Evolutionary conservation across 2,888 invertebrate species (phyloP).

Genomic region (Crioceris asparagi): DNA sequence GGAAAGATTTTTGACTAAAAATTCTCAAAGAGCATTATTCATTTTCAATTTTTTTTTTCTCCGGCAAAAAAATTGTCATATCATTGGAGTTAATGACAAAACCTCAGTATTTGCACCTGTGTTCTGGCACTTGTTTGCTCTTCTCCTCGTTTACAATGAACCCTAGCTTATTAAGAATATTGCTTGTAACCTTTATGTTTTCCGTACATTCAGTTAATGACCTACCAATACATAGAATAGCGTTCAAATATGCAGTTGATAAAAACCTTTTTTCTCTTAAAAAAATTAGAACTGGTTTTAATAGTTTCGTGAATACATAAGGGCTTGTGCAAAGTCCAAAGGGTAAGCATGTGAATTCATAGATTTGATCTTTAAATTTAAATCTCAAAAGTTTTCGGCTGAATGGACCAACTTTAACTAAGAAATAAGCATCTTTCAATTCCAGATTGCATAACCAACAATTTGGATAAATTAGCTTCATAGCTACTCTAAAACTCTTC

Average conservation of each 20-base stretch:
- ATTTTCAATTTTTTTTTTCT: slow-evolving; percentile 6
- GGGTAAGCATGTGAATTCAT: slow-evolving; percentile 20
- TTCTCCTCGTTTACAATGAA: slow-evolving; percentile 17
- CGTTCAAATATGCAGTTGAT: slow-evolving; percentile 16
- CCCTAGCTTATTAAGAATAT: slow-evolving; percentile 11
- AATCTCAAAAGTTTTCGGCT: slow-evolving; percentile 19
- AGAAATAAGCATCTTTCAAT: slow-evolving; percentile 17
- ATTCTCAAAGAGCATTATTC: not conserved
- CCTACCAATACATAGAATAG: slow-evolving; percentile 13
- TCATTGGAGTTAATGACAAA: slow-evolving; percentile 12
- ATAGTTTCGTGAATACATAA: slow-evolving; percentile 21
- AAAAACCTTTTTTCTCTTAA: slow-evolving; percentile 11
- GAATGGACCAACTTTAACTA: slow-evolving; percentile 15
- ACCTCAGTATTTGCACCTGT: slow-evolving; percentile 14
- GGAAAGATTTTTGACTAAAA: not conserved
- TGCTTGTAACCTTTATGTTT: slow-evolving; percentile 1
- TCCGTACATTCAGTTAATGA: slow-evolving; percentile 2
- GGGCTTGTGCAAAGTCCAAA: slow-evolving; percentile 12
- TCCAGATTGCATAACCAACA: slow-evolving; percentile 12
- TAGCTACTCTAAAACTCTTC: slow-evolving; percentile 19
- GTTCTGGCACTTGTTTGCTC: slow-evolving; percentile 11
- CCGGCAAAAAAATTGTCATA: slow-evolving; percentile 6
- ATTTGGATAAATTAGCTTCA: slow-evolving; percentile 13
- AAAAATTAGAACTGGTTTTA: slow-evolving; percentile 15
- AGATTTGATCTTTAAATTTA: slow-evolving; percentile 14